phyloP scores from a whole-genome alignment of 1,140 invertebrate species.

The Frieseomelitta varia region DNA sequence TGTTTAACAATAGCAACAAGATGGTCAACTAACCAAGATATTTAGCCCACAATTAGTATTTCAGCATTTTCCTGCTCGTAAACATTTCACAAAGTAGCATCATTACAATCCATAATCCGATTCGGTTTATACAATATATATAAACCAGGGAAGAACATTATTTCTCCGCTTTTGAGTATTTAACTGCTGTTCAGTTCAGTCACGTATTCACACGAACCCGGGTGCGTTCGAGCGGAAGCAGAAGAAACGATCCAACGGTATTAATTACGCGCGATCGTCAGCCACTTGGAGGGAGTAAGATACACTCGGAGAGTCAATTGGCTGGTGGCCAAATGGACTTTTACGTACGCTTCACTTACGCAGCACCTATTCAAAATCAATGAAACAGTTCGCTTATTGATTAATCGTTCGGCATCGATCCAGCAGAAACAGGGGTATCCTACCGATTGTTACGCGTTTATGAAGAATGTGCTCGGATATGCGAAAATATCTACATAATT shows the following conservation, averaged over 20 bases:
- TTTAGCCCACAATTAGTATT: not conserved
- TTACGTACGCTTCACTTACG: not conserved
- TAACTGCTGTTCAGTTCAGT: too few species aligned
- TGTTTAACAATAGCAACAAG: not conserved
- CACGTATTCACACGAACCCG: not conserved
- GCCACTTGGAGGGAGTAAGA: not conserved
- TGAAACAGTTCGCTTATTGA: not conserved
- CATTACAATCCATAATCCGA: not conserved
- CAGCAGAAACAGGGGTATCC: not conserved
- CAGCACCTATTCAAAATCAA: not conserved
- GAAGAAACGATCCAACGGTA: not conserved
- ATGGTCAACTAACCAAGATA: not conserved
- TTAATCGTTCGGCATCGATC: not conserved
- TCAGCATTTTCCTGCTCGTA: not conserved
- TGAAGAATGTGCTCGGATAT: not conserved
- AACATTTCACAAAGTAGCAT: not conserved
- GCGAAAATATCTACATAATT: not conserved
- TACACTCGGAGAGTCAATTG: not conserved
- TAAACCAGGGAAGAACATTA: too few species aligned
- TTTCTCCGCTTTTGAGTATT: not conserved
- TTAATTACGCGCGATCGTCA: not conserved
- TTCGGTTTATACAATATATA: too few species aligned
- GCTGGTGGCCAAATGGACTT: conserved; percentile 2
- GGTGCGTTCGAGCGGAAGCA: not conserved
- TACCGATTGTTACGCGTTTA: not conserved